Base-by-base conservation (phyloP, 2,113 vertebrate genomes). In the Accipiter virgatus region DNA sequence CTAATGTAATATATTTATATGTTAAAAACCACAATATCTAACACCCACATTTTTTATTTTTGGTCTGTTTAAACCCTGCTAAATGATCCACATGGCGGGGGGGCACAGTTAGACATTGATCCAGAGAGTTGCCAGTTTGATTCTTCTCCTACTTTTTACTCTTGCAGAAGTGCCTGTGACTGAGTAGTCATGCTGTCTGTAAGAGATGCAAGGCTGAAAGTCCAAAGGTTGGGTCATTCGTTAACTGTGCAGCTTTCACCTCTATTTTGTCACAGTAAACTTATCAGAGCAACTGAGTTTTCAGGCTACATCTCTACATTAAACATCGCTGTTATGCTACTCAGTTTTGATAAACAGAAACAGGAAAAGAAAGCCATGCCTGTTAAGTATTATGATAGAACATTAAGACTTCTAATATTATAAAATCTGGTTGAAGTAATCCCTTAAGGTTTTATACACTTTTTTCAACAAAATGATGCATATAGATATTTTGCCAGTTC, bases 401-500 rank as follows among this genome's bases (percentile, higher is more conserved):
- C 2, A 40, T 63, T 43, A 48, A 38, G 27, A 55, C 3, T 50
- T 48, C 9, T 38, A 59, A 14, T 67, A 42, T 7, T 9, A 11
- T 27, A 58, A 67, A 63, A 59, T 36, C 47, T 14, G 29, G 16
- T 16, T 81, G 15, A 73, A 66, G 11, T 73, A 77, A 70, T 36
- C 5, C 20, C 12, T 45, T 38, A 16, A 0, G 0, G 6, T 40
- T 73, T 82, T 36, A 43, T 15, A 67, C 2, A 16, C 6, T 53
- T 81, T 21, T 84, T 32, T 13, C 20, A 66, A 42, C 8, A 55
- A 42, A 81, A 14, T 23, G 32, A 48, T 20, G 2, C 13, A 43
- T 59, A 50, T 16, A 47, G 59, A 75, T 61, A 23, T 47, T 62
- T 43, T 68, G 7, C 7, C 23, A 63, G 5, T 61, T 82, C 19